phyloP scores from a whole-genome alignment of 1,140 invertebrate species.

The Habropoda laboriosa region DNA sequence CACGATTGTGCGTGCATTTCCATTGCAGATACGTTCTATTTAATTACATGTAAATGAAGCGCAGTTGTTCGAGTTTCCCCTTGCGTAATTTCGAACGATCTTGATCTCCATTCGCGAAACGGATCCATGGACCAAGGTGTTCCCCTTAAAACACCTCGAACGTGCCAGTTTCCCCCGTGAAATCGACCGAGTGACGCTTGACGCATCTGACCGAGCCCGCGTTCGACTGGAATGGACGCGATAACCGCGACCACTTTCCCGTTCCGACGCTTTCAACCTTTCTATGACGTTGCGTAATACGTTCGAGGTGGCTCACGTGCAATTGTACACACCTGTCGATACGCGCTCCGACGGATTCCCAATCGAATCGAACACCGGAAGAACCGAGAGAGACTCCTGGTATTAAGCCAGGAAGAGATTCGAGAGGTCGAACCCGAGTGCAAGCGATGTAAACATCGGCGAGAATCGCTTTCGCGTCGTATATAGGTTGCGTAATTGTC shows the following conservation, averaged over 20 bases:
- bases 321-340: conserved; percentile 33
- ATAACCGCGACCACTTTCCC: conserved; percentile 62
- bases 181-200: background rate
- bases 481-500: conserved; percentile 5
- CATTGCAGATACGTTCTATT: background rate
- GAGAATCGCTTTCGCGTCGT: background rate
- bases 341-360: background rate
- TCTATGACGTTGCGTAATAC: conserved; percentile 70
- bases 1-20: background rate
- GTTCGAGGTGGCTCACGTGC: conserved; percentile 33
- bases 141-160: background rate
- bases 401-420: no score
- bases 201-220: background rate
- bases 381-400: background rate
- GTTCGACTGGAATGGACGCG: conserved; percentile 56
- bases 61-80: background rate
- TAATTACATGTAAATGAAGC: background rate
- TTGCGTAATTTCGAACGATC: background rate
- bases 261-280: conserved; percentile 49
- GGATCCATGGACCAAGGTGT: no score
- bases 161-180: background rate
- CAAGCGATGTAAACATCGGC: background rate
- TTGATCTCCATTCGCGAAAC: no score
- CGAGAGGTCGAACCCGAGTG: no score
- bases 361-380: background rate